Evolutionary conservation across 2,797 vertebrate species (phyloP), one percentile per base, ranked within the genome.

Genomic region (Pagetopsis macropterus): DNA sequence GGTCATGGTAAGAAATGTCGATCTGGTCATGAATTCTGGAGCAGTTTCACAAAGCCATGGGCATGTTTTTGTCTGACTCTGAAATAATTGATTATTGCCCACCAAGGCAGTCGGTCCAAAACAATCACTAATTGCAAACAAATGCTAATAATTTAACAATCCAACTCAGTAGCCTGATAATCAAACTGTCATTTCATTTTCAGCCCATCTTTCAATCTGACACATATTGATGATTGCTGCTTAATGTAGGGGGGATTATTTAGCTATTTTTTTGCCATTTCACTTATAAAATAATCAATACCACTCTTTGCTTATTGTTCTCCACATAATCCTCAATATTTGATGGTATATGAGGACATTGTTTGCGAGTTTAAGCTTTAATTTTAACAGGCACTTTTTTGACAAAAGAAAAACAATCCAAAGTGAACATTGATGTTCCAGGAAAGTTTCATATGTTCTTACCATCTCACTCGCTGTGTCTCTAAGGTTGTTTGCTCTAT

Each of bases 401-500:
- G 3, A 52, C 9, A 70, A 46, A 51, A 48, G 12, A 54, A 6
- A 45, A 13, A 17, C 51, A 55, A 59, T 21, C 21, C 37, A 14
- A 60, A 45, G 33, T n/a, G 1, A 43, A 46, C 7, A 14, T 43
- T 10, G 14, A 19, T 43, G 4, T 0, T 15, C 9, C 4, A 62
- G 15, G 40, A 48, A 51, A 54, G 27, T 68, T 37, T 59, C 33
- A 67, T 27, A 27, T 9, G 40, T 65, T 63, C 50, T 41, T 21
- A 58, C 27, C 14, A 21, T 72, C 43, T 63, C 8, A 13, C 52
- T 33, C 9, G 1, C 1, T 5, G 16, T 45, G 37, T 63, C 21
- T 66, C n/a, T 51, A 3, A 63, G 46, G 46, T 16, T 59, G 33
- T 59, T 51, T 60, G 17, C 59, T 72, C 64, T 54, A 1, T 27